Evolutionary conservation across 2,113 vertebrate species (phyloP).

Genomic region (Perccottus glenii): DNA sequence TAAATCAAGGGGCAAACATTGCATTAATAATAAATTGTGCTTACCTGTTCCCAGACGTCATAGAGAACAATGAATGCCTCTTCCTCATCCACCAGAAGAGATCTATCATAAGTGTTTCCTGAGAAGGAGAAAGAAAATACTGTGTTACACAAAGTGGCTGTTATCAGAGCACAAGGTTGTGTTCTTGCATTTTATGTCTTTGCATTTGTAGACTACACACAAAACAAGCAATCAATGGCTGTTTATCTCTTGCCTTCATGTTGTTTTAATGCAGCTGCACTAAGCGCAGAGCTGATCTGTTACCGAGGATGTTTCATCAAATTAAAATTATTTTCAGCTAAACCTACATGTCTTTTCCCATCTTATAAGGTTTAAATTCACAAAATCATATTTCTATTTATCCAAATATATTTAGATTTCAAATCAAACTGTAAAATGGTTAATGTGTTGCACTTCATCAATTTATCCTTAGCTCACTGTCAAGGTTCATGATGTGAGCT

Average conservation of each 20-base stretch:
- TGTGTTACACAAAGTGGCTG: conserved; percentile 24
- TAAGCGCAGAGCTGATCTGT: conserved; percentile 24
- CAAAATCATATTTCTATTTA: too few species aligned
- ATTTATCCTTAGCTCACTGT: too few species aligned
- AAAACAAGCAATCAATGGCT: conserved; percentile 6
- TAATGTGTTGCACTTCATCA: too few species aligned
- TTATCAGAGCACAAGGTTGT: not conserved
- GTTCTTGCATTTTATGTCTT: conserved; percentile 12
- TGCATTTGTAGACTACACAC: conserved; percentile 1
- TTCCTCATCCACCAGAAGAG: conserved; percentile 92
- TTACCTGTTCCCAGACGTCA: conserved; percentile 99
- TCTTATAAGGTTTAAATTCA: too few species aligned
- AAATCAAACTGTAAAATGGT: too few species aligned
- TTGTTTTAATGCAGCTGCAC: conserved; percentile 20
- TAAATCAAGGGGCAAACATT: conserved; percentile 10
- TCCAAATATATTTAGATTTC: too few species aligned
- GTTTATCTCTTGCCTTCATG: conserved; percentile 34
- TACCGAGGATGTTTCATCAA: conserved; percentile 16
- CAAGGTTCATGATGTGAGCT: too few species aligned
- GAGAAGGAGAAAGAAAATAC: conserved; percentile 23
- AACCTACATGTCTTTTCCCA: too few species aligned
- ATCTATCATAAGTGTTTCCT: conserved; percentile 96
- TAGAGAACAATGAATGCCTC: conserved; percentile 92
- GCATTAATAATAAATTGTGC: conserved; percentile 19
- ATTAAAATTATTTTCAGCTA: too few species aligned